Base-by-base conservation (phyloP, 2,888 invertebrate species). In the Acronicta alni region DNA sequence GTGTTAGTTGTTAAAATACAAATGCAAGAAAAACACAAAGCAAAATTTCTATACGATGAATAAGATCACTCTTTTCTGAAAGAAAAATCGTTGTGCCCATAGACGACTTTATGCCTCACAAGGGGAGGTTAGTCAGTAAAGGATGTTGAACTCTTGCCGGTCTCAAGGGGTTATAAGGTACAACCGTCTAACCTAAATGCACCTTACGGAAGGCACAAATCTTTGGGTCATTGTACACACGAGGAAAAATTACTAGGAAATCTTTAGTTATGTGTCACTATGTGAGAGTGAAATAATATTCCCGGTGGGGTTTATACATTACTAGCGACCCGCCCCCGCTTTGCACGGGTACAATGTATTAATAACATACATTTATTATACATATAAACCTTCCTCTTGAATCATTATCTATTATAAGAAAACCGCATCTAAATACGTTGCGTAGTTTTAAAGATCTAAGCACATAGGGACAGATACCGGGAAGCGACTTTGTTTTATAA, bases 231-330 rank as follows among this genome's bases (percentile, higher is more conserved):
- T 75, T 60, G 64, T 56, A 8, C 42, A 30, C 39, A 59, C 18
- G 46, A 75, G 75, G 72, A 75, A 74, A 74, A 71, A 68, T 68
- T 57, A 71, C 53, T 57, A 42, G 49, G 62, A 61, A 65, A 55
- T 55, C 58, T 64, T 49, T 35, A 49, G 47, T 49, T 35, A 54
- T 65, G 20, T 42, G 14, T 32, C 32, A 44, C 17, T 42, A 41
- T 42, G 46, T 51, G 12, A 15, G 44, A 58, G 52, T 52, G 67
- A 63, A 35, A 67, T 56, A 41, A 52, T 47, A 57, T 44, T 55
- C 55, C 54, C 55, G 44, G 39, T 41, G 69, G 48, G 42, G n/a
- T 38, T 53, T 38, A 32, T 42, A 35, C 17, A 16, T 48, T 18
- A n/a, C n/a, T n/a, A n/a, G n/a, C n/a, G n/a, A n/a, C n/a, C n/a